phyloP scores from a whole-genome alignment of 2,888 invertebrate genomes.

The Troides oblongomaculatus region DNA sequence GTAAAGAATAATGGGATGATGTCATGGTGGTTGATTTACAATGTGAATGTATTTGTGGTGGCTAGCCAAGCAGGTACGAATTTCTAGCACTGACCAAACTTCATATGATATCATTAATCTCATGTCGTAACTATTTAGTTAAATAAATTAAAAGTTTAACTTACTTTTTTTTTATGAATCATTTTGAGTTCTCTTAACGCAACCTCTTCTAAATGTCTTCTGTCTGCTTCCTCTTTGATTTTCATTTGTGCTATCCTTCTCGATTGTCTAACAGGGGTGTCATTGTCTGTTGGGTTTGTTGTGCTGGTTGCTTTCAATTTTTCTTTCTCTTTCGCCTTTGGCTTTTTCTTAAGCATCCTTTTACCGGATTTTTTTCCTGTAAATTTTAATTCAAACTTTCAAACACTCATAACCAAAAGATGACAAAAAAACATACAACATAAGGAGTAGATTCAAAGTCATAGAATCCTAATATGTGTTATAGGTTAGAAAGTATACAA shows the following conservation, averaged over 20 bases:
- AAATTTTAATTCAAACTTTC: not conserved
- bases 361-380: slow-evolving; percentile 64
- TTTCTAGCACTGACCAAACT: no score
- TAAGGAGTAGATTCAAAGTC: no score
- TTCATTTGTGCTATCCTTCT: slow-evolving; percentile 92
- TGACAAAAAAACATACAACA: no score
- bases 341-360: slow-evolving; percentile 55
- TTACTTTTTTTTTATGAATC: slow-evolving; percentile 79
- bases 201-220: slow-evolving; percentile 87
- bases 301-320: slow-evolving; percentile 40
- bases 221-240: slow-evolving; percentile 91
- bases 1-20: no score
- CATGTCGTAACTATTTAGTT: no score
- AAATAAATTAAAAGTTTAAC: not conserved
- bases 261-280: slow-evolving; percentile 86
- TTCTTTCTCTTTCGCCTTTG: slow-evolving; percentile 41
- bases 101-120: no score
- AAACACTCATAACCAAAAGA: not conserved
- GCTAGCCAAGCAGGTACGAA: no score
- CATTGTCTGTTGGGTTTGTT: slow-evolving; percentile 47
- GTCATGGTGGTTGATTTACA: no score
- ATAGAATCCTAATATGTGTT: no score
- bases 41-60: no score
- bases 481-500: no score
- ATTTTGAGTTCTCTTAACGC: slow-evolving; percentile 83